Evolutionary conservation across 2,113 vertebrate genomes (phyloP).

Genomic region (Rhadina sibilatrix): DNA sequence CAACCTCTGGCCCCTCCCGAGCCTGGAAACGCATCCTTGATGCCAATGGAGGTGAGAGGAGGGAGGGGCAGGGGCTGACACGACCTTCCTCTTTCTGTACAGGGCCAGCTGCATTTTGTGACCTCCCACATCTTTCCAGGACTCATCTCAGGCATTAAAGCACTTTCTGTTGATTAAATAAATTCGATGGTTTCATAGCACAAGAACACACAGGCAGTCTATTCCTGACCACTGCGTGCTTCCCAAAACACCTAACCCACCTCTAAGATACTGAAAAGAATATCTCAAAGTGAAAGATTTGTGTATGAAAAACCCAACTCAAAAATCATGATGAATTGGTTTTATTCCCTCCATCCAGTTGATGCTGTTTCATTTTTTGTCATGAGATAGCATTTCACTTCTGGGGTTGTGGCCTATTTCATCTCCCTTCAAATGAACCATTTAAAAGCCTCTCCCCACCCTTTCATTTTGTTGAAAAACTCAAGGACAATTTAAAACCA

Average conservation of each 20-base stretch:
- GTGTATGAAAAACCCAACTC: background rate
- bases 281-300: background rate
- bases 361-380: background rate
- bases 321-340: background rate
- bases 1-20: rapidly evolving
- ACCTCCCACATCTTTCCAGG: background rate
- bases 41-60: background rate
- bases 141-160: background rate
- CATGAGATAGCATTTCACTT: background rate
- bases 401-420: background rate
- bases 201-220: background rate
- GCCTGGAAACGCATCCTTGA: background rate
- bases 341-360: background rate
- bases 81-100: background rate
- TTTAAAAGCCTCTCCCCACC: background rate
- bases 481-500: background rate
- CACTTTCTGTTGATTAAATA: background rate
- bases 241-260: background rate
- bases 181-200: background rate
- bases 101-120: background rate
- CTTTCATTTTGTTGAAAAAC: background rate
- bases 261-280: background rate
- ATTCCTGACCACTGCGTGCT: background rate
- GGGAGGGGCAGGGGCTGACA: background rate
- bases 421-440: background rate